These are phyloP conservation scores for Calcarius lapponicus DNA, from an alignment of 2,797 vertebrate species.

Conservation along the genomic window DNA sequence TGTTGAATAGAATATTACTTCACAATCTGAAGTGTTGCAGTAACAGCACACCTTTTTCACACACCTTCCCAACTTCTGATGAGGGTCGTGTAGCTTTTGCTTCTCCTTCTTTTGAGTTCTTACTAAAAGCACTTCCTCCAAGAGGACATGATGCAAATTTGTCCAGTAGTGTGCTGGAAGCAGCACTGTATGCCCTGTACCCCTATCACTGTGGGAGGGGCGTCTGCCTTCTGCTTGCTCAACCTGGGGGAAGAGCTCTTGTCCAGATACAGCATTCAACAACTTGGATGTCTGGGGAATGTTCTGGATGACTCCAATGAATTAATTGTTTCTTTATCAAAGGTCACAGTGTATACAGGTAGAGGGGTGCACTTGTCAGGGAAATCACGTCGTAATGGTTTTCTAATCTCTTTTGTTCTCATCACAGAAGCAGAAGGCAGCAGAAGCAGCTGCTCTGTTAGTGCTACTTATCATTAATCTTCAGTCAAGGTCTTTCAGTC, in stretches of 20 bases:
- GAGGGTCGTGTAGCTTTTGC: background rate
- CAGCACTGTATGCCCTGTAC: background rate
- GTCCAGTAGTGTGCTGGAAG: background rate
- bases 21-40: background rate
- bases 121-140: background rate
- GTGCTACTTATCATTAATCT: background rate
- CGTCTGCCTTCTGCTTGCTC: background rate
- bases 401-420: slow-evolving; percentile 3
- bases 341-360: background rate
- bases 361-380: background rate
- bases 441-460: background rate
- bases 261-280: background rate
- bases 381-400: background rate
- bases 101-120: background rate
- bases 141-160: background rate
- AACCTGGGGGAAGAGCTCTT: background rate
- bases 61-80: background rate
- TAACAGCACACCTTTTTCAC: background rate
- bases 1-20: background rate
- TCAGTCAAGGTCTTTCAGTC: background rate
- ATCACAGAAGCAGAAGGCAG: background rate
- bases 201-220: background rate
- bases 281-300: background rate
- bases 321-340: background rate
- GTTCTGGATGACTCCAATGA: background rate